Percentiles rank a stretch among this genome's conserved stretches.
phyloP scores from a whole-genome alignment of 2,888 invertebrate species.

The Mechanitis messenoides region DNA sequence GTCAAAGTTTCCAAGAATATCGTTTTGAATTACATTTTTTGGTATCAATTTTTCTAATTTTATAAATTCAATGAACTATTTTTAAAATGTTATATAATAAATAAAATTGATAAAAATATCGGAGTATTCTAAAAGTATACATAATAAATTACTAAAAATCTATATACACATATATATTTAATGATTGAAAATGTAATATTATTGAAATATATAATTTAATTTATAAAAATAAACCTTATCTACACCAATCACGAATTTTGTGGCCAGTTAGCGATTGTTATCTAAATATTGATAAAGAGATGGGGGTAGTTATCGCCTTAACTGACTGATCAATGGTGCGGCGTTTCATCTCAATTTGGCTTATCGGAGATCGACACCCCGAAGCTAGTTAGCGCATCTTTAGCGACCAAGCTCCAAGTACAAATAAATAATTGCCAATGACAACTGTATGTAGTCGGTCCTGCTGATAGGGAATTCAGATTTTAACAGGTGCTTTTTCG shows the following conservation, averaged over 20 bases:
- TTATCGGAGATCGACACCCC: constrained; percentile 67
- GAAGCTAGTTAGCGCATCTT: constrained; percentile 69
- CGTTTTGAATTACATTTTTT: constrained; percentile 32
- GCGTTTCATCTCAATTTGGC: constrained; percentile 71
- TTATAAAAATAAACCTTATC: too few species aligned
- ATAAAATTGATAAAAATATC: too few species aligned
- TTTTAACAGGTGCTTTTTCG: constrained; percentile 59
- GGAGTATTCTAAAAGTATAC: too few species aligned
- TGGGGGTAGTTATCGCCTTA: constrained; percentile 60
- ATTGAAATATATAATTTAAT: too few species aligned
- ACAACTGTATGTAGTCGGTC: constrained; percentile 63
- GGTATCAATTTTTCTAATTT: constrained; percentile 7
- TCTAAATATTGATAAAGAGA: constrained; percentile 44
- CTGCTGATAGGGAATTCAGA: constrained; percentile 49
- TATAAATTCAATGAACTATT: neutral
- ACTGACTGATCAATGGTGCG: constrained; percentile 74
- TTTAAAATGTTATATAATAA: too few species aligned
- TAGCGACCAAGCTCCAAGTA: constrained; percentile 34
- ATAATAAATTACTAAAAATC: too few species aligned
- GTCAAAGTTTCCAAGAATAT: constrained; percentile 51
- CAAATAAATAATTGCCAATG: constrained; percentile 61
- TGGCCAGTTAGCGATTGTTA: constrained; percentile 19
- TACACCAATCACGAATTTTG: neutral
- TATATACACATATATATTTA: too few species aligned
- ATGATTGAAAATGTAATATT: too few species aligned